Percentiles rank a stretch among this genome's conserved stretches.
Conservation (phyloP, 2,797 vertebrate species). For the Myotis myotis region DNA sequence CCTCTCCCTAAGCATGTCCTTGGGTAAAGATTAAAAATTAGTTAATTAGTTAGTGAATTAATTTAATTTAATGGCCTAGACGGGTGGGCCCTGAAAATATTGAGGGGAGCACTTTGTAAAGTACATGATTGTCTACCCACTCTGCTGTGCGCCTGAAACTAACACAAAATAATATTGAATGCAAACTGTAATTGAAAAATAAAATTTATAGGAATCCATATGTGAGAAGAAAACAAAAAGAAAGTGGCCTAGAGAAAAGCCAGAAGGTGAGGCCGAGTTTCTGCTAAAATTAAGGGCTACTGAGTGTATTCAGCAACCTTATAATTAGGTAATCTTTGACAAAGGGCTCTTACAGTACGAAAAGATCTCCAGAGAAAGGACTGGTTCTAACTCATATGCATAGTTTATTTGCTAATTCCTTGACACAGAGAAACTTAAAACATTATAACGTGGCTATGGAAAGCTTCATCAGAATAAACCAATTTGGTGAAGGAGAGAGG, state of each 20-base stretch:
- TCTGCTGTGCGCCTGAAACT: background rate
- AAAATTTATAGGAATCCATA: background rate
- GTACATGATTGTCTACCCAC: background rate
- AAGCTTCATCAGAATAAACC: background rate
- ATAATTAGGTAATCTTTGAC: background rate
- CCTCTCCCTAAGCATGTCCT: background rate
- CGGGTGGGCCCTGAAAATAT: background rate
- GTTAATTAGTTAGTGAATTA: background rate
- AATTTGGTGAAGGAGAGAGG: background rate
- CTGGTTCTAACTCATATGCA: background rate
- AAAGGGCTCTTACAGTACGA: background rate
- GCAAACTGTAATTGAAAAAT: background rate
- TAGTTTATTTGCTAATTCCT: constrained; percentile 20
- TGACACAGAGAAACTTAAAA: background rate
- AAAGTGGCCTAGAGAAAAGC: background rate
- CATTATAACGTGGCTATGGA: background rate
- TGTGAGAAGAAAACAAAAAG: background rate
- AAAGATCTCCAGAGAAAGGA: background rate
- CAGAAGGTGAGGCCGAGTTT: background rate
- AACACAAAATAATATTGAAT: background rate
- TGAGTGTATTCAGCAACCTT: background rate
- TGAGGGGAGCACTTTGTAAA: background rate
- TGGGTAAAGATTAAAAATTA: background rate
- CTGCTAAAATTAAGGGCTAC: background rate
- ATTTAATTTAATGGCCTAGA: background rate